These are phyloP conservation scores for Scaptomyza pallida DNA, from an alignment of 1,140 invertebrate species.

Conservation along the genomic window DNA sequence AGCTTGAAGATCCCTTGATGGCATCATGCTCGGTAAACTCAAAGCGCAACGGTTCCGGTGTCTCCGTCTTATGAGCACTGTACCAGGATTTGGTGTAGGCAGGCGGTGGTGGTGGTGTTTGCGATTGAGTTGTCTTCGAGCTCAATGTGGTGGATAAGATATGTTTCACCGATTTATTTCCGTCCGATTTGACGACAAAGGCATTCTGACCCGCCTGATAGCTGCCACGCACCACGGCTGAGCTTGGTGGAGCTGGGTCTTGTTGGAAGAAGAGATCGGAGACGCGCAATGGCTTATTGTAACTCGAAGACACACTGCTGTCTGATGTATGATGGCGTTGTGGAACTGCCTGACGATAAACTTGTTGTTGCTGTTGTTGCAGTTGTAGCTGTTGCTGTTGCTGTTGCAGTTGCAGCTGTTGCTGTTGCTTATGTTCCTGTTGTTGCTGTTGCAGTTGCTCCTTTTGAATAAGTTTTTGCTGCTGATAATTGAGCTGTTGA, in stretches of 20 bases:
- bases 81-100: conserved; percentile 42
- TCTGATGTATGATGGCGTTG: conserved; percentile 24
- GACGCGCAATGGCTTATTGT: conserved; percentile 68
- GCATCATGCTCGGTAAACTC: conserved; percentile 80
- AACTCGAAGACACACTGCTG: conserved; percentile 55
- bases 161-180: conserved; percentile 77
- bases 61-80: conserved; percentile 46
- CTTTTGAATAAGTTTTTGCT: conserved; percentile 15
- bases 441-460: conserved; percentile 37
- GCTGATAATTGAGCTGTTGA: conserved; percentile 49
- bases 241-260: conserved; percentile 59
- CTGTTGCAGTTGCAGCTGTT: conserved; percentile 12
- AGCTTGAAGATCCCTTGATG: conserved; percentile 63
- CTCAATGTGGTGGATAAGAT: conserved; percentile 53
- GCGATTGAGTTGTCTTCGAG: conserved; percentile 42
- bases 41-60: conserved; percentile 71
- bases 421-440: conserved; percentile 18
- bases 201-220: conserved; percentile 73
- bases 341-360: conserved; percentile 10
- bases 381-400: conserved; percentile 21
- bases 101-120: conserved; percentile 24
- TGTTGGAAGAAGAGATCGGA: conserved; percentile 76
- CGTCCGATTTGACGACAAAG: conserved; percentile 77
- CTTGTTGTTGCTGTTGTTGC: neutral
- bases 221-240: conserved; percentile 72